Evolutionary conservation across 1,140 invertebrate species (phyloP), one percentile per base, ranked within the genome.

Genomic region (Lysiphlebus fabarum): DNA sequence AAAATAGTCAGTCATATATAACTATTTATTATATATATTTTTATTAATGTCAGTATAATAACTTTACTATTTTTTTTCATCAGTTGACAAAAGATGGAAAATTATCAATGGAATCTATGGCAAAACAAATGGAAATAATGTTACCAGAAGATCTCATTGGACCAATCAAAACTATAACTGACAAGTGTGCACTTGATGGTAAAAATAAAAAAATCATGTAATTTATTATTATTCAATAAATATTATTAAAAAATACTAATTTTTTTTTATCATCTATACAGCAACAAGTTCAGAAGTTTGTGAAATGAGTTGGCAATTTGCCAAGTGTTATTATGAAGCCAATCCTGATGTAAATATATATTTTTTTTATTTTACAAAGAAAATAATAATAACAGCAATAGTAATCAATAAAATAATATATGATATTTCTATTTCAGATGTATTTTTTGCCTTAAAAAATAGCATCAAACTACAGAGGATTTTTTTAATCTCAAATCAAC

Each of bases 281-380:
- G 58, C 53, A 59, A 61, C 53, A 36, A 63, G 60, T 40, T 49
- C 53, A 7, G 67, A 69, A 11, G 45, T 40, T 7, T 69, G 67
- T 44, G 67, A 62, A 17, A 42, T 55, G 7, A 61, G 53, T 33
- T 69, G 62, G 56, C 59, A 63, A 47, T 67, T 63, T 49, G 62
- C 49, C n/a, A 65, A 67, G 48, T 69, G 67, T 60, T 54, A 49
- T 9, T 69, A 59, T 26, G 62, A 65, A 34, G 56, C 55, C 7
- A 63, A 69, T 38, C 6, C 11, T 8, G 26, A 38, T 45, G 58
- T 57, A 59, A 62, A 11, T 11, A 54, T 54, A 17, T 34, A 33
- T 26, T 44, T 44, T 44, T 53, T 53, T 37, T 43, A 45, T 9
- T 3, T 9, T 11, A 3, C 7, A 26, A 38, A 17, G 17, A 47